phyloP scores from a whole-genome alignment of 2,113 vertebrate species.

The Poecile atricapillus region DNA sequence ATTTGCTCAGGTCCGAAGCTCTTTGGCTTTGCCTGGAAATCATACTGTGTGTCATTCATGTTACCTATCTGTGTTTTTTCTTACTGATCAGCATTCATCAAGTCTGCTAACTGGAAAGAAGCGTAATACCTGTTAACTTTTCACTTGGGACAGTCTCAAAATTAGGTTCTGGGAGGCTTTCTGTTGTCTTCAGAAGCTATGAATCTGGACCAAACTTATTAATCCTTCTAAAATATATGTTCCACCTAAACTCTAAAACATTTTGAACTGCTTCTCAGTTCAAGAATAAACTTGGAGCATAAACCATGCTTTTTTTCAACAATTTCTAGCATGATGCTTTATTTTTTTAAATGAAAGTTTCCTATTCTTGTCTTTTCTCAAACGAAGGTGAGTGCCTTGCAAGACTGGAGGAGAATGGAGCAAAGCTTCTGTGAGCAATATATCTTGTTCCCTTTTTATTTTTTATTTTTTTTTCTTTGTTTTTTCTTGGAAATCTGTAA shows the following conservation, averaged over 20 bases:
- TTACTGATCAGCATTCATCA: neutral
- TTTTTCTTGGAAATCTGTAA: neutral
- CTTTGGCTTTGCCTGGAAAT: neutral
- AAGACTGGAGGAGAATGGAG: neutral
- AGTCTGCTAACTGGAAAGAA: neutral
- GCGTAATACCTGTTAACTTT: neutral
- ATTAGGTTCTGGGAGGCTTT: neutral
- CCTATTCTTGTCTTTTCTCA: neutral
- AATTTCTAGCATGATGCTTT: neutral
- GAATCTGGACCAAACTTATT: neutral
- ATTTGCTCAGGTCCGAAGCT: neutral
- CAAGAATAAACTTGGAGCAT: neutral
- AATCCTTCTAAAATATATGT: neutral
- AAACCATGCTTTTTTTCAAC: neutral
- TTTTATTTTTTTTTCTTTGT: neutral
- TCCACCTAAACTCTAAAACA: neutral
- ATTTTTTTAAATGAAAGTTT: neutral
- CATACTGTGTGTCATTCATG: too few relatives aligned
- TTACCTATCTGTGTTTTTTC: neutral
- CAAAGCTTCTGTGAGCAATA: neutral
- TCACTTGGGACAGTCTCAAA: neutral
- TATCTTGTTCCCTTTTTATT: neutral
- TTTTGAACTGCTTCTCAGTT: neutral
- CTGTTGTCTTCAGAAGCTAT: neutral
- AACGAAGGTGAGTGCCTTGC: neutral